phyloP scores from a whole-genome alignment of 1,140 invertebrate species.

The Yoshiicerus persimilis region DNA sequence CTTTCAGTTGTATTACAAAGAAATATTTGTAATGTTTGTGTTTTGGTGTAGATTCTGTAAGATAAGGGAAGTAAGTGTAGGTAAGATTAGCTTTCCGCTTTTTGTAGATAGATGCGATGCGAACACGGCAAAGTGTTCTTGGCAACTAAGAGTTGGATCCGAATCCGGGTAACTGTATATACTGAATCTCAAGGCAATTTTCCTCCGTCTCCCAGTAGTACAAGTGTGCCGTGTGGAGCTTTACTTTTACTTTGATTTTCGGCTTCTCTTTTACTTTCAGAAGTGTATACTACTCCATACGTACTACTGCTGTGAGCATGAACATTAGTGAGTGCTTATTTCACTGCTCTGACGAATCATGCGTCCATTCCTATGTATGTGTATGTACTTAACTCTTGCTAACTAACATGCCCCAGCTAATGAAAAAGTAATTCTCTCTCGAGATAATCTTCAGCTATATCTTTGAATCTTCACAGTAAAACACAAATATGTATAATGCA shows the following conservation, averaged over 20 bases:
- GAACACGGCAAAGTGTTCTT: not conserved
- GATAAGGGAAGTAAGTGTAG: not conserved
- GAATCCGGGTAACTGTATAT: not conserved
- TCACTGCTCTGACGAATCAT: not conserved
- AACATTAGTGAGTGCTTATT: not conserved
- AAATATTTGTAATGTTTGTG: not conserved
- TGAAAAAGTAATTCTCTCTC: not conserved
- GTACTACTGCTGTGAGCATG: not conserved
- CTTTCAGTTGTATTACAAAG: not conserved
- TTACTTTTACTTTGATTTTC: not conserved
- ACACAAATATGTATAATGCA: too few relatives aligned
- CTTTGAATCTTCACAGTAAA: not conserved
- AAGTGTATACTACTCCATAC: not conserved
- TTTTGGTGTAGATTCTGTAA: not conserved
- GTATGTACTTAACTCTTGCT: not conserved
- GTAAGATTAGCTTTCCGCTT: not conserved
- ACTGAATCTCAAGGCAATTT: not conserved
- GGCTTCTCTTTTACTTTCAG: not conserved
- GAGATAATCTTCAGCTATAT: not conserved
- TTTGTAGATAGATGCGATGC: not conserved
- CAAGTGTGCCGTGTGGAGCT: not conserved
- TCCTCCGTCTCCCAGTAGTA: too few relatives aligned
- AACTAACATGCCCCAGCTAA: too few relatives aligned
- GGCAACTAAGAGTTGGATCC: not conserved
- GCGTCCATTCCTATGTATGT: not conserved